Percentiles rank a stretch among this genome's conserved stretches.
Evolutionary conservation across 2,888 invertebrate genomes (phyloP).

Genomic region (Erannis defoliaria): DNA sequence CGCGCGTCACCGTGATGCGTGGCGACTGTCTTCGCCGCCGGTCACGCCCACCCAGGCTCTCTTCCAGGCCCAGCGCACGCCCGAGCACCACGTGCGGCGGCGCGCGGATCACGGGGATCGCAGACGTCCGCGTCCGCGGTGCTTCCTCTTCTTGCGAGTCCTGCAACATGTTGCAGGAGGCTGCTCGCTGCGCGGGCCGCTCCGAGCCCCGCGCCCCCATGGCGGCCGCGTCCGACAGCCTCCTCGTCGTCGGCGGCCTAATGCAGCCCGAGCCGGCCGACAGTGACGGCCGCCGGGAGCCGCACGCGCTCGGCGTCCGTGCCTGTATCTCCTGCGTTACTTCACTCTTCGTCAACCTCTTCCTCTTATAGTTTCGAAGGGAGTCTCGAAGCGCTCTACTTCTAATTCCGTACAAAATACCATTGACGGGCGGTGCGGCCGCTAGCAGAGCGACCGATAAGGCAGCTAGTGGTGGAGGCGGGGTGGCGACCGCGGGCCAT

Average conservation of each 20-base stretch:
- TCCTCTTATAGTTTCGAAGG: slow-evolving; percentile 92
- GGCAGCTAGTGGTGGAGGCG: slow-evolving; percentile 82
- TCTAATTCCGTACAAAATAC: slow-evolving; percentile 92
- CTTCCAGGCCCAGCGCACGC: slow-evolving; percentile 86
- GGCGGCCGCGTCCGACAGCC: slow-evolving; percentile 78
- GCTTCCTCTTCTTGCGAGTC: slow-evolving; percentile 84
- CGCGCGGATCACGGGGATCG: slow-evolving; percentile 82
- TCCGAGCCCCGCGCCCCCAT: slow-evolving; percentile 76
- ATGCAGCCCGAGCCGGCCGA: slow-evolving; percentile 85
- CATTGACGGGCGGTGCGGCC: slow-evolving; percentile 91
- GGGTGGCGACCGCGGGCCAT: slow-evolving; percentile 86
- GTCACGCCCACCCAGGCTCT: slow-evolving; percentile 63
- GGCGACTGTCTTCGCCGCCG: slow-evolving; percentile 87
- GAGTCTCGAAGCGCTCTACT: slow-evolving; percentile 90
- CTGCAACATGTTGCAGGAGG: slow-evolving; percentile 90
- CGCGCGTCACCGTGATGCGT: slow-evolving; percentile 90
- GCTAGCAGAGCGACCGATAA: slow-evolving; percentile 89
- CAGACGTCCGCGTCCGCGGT: slow-evolving; percentile 68
- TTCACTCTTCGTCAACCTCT: slow-evolving; percentile 92
- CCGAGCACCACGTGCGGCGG: slow-evolving; percentile 88
- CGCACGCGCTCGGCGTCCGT: slow-evolving; percentile 92
- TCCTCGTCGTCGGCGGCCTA: slow-evolving; percentile 75
- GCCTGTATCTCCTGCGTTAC: slow-evolving; percentile 93
- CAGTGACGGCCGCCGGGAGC: slow-evolving; percentile 90
- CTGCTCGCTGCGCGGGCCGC: slow-evolving; percentile 86